Percentiles rank a stretch among this genome's conserved stretches.
Conservation (phyloP, 2,113 vertebrate genomes). For the Myotis brandtii region DNA sequence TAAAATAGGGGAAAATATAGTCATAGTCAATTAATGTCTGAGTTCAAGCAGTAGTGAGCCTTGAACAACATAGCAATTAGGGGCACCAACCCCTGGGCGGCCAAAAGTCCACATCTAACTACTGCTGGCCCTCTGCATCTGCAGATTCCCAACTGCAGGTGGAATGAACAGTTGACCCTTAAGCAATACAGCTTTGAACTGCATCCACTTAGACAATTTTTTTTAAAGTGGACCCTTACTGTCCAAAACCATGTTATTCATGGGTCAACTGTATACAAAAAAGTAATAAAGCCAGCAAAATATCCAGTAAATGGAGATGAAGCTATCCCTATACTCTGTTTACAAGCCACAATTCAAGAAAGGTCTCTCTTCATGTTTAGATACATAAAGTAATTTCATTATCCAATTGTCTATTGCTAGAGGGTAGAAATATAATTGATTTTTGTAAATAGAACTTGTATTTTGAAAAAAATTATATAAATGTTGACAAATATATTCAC, state of each 20-base stretch:
- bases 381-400: background rate
- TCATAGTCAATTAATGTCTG: background rate
- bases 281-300: background rate
- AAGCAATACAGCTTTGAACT: background rate
- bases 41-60: no score
- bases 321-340: background rate
- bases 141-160: background rate
- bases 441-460: background rate
- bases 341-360: background rate
- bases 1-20: background rate
- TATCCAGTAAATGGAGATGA: background rate
- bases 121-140: background rate
- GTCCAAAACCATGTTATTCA: background rate
- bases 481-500: background rate
- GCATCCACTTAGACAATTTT: background rate
- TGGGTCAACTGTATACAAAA: background rate
- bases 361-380: background rate
- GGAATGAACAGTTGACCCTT: background rate
- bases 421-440: background rate
- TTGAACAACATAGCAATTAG: background rate
- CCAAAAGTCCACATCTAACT: background rate
- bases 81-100: background rate
- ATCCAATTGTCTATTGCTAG: background rate
- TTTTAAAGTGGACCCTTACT: background rate
- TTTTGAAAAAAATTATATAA: background rate